Evolutionary conservation across 53 echinoderm and acorn worm species (phyloP), one percentile per base, ranked within the genome.

Genomic region (Paracentrotus lividus): DNA sequence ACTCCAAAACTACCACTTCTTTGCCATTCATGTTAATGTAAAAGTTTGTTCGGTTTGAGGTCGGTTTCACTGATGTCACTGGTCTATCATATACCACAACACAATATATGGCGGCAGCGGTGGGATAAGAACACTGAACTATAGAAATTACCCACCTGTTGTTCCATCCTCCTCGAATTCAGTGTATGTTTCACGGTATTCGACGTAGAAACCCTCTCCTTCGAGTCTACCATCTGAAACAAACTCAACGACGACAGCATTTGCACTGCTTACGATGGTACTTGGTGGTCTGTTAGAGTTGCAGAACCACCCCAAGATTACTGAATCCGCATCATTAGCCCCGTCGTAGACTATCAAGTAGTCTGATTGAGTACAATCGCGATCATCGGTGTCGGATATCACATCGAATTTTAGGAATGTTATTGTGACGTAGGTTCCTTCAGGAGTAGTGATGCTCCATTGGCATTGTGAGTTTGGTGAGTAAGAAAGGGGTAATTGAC

Each of bases 201-300:
- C 66, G 8, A 90, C 95, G 59, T 78, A 65, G 66, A 98, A 98
- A 4, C 97, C 97, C 9, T 49, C 52, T 16, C 96, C 98, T 59
- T 85, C 93, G 1, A 56, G 24, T 2, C 29, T 44, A 15, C 58
- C 76, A 58, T 78, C 59, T 2, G 92, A 92, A 13, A 24, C 43
- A 58, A 92, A 92, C 81, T 92, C 81, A 27, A 92, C 56, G 56
- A 55, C 78, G 9, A 78, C 81, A 8, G 12, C 20, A 57, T 92
- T 92, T n/a, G 58, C 26, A n/a, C 92, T 92, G 92, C 92, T 78
- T 18, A 13, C 36, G 21, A 92, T 16, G 4, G 20, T 53, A 49
- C 15, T 51, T 47, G 72, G 20, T 0, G 96, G 96, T 8, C 54
- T 91, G 16, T 75, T 86, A 8, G 40, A 43, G 36, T 97, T 94